Conservation (phyloP, 2,888 invertebrate genomes). For the Danaus chrysippus region DNA sequence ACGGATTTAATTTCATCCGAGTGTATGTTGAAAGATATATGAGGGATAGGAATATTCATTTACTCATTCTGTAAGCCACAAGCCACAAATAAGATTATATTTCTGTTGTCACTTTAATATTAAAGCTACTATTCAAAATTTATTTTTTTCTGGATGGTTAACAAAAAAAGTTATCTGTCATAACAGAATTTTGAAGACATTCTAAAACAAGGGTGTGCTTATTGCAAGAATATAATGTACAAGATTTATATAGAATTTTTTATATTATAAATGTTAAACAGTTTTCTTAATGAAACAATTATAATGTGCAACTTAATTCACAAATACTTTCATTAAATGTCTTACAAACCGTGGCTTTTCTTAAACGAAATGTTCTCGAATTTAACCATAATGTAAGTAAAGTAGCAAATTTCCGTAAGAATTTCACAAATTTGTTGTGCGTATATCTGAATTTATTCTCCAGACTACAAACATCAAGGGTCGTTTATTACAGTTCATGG, state of each 20-base stretch:
- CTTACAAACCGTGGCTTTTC: neutral
- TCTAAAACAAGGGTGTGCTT: too few species aligned
- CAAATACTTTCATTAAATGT: neutral
- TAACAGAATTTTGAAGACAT: too few species aligned
- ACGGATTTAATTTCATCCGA: neutral
- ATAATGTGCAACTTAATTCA: too few species aligned
- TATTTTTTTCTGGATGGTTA: too few species aligned
- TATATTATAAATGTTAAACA: too few species aligned
- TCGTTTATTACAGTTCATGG: constrained; percentile 14
- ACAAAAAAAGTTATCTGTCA: too few species aligned
- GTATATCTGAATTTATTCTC: neutral
- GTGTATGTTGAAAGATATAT: neutral
- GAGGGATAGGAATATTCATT: constrained; percentile 15
- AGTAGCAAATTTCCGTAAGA: neutral
- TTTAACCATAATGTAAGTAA: neutral
- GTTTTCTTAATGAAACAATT: too few species aligned
- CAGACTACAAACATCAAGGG: constrained; percentile 2
- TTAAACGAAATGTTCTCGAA: neutral
- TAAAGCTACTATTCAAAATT: neutral
- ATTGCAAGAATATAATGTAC: too few species aligned
- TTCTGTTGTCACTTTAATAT: neutral
- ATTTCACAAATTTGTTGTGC: neutral
- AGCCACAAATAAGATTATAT: constrained; percentile 13
- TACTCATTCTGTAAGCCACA: constrained; percentile 11
- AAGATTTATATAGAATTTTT: too few species aligned